These are phyloP conservation scores for Epizoanthus stellaris DNA, from an alignment of 92 coral and sea anemone species.

Conservation along the genomic window DNA sequence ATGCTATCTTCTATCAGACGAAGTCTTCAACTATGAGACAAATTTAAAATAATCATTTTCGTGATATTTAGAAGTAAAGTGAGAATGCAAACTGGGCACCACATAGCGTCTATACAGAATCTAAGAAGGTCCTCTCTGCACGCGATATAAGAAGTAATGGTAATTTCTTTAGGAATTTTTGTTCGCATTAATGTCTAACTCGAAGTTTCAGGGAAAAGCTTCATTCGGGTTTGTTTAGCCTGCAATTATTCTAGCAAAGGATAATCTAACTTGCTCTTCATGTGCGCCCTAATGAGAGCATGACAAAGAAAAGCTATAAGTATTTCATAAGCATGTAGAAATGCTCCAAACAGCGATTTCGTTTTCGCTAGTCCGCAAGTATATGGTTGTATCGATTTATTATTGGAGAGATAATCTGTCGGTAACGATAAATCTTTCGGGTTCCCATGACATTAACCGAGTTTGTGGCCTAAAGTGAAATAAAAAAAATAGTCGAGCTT, in stretches of 20 bases:
- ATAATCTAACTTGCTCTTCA: too few relatives aligned
- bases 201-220: too few relatives aligned
- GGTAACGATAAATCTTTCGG: background rate
- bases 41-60: background rate
- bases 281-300: too few relatives aligned
- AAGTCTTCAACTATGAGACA: background rate
- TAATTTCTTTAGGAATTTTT: too few relatives aligned
- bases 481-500: background rate
- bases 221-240: too few relatives aligned
- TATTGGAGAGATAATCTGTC: background rate
- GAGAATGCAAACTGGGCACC: background rate
- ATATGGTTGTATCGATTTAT: background rate
- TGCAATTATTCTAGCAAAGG: too few relatives aligned
- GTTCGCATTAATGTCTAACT: too few relatives aligned
- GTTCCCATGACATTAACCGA: background rate
- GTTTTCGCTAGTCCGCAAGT: background rate
- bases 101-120: background rate
- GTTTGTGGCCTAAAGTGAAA: background rate
- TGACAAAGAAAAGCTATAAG: too few relatives aligned
- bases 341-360: background rate
- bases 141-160: background rate
- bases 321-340: too few relatives aligned
- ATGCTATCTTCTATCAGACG: background rate
- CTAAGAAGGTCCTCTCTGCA: background rate
- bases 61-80: constrained; percentile 1